Conservation (phyloP, 2,113 vertebrate genomes). For the Bufo bufo region DNA sequence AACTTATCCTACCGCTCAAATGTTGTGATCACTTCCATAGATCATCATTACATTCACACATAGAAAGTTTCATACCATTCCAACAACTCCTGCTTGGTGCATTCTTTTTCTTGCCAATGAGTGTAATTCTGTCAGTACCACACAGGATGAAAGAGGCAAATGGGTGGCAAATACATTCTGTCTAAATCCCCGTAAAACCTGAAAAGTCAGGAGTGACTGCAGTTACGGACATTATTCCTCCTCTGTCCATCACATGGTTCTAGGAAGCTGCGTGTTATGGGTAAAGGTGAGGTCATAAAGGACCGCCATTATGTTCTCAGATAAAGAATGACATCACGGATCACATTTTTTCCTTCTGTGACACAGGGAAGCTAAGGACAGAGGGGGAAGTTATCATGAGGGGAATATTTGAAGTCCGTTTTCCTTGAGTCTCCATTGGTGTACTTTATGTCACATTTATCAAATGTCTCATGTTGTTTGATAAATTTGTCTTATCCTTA, state of each 20-base stretch:
- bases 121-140: not conserved
- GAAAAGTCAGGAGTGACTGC: not conserved
- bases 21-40: no score
- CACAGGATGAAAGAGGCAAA: not conserved
- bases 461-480: no score
- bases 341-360: not conserved
- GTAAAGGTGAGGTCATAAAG: not conserved
- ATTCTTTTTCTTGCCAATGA: no score
- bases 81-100: no score
- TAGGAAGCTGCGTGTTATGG: not conserved
- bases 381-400: no score
- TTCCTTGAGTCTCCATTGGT: no score
- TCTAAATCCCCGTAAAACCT: not conserved
- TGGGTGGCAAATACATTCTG: constrained; percentile 5
- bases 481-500: no score
- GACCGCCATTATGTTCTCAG: not conserved
- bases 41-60: no score
- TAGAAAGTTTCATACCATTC: no score
- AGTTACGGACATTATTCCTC: not conserved
- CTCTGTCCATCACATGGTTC: not conserved
- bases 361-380: not conserved
- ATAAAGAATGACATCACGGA: not conserved
- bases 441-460: no score
- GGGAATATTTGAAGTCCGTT: no score
- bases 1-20: no score